A percentile compares a stretch with the other conserved stretches of the same genome.
These are phyloP conservation scores for Sesamia inferens DNA, from an alignment of 2,888 invertebrate genomes.

Conservation along the genomic window DNA sequence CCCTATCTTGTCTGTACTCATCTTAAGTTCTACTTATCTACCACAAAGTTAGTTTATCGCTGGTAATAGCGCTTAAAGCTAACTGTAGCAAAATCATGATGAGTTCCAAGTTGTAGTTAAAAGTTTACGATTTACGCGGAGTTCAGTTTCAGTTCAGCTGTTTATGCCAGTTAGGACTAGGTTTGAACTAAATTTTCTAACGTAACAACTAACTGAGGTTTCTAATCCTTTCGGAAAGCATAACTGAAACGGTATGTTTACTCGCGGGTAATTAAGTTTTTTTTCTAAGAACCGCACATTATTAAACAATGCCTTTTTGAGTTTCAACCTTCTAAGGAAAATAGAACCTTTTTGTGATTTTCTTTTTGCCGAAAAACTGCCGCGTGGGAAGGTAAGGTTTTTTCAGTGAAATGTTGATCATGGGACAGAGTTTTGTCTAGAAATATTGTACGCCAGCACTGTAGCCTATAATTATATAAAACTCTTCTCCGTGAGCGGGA, in stretches of 20 bases:
- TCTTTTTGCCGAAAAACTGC: background rate
- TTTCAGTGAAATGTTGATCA: background rate
- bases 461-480: no score
- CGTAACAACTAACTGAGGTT: conserved; percentile 19
- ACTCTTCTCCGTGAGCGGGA: no score
- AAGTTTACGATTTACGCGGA: conserved; percentile 32
- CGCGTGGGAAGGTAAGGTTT: background rate
- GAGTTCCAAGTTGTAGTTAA: conserved; percentile 13
- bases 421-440: no score
- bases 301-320: no score
- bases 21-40: conserved; percentile 8
- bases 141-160: conserved; percentile 6
- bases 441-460: background rate
- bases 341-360: no score
- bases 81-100: conserved; percentile 30
- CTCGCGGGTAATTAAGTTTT: background rate
- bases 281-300: background rate
- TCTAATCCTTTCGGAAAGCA: background rate
- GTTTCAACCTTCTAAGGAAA: no score
- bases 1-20: background rate
- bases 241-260: background rate
- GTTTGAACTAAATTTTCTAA: conserved; percentile 11
- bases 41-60: conserved; percentile 6
- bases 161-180: conserved; percentile 2
- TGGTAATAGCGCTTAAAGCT: conserved; percentile 7